Evolutionary conservation across 2,113 vertebrate genomes (phyloP), one percentile per base, ranked within the genome.

Genomic region (Danionella cerebrum): DNA sequence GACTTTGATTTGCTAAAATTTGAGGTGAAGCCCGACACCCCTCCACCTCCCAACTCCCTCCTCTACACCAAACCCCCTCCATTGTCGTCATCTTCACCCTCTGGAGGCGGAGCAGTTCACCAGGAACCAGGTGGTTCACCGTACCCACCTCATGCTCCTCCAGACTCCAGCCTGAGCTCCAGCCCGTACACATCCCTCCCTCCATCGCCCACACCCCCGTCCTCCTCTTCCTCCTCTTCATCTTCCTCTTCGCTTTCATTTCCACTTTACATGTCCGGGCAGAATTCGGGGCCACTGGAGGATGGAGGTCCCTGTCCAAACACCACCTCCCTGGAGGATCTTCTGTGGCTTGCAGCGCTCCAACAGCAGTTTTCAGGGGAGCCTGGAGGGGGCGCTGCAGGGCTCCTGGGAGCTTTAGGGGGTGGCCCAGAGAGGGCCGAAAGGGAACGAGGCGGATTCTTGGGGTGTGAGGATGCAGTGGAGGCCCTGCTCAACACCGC

Each of bases 1-100:
- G 96, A 99, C 86, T 99, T 99, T 78, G 96, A 99, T 77, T 88
- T 99, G 81, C 95, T 99, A 81, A 98, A 99, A 85, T 98, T 99
- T 69, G 96, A 98, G 82, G 93, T 96, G 70, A 98, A 98, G 84
- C 0, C 91, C 69, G 65, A 96, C 79, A 92, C 92, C 0, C 92
- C 94, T 12, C 94, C 93, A 0, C 93, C 90, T 73, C 88, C 91
- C 16, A 85, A 90, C 13, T 87, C 90, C 63, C 93, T 89, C 81
- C 84, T 88, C 0, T 92, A 77, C 85, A 75, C 85, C 42, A 86
- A 88, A 76, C 47, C 80, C n/a, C n/a, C n/a, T n/a, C n/a, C n/a
- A n/a, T n/a, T n/a, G n/a, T n/a, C n/a, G n/a, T n/a, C n/a, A n/a
- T n/a, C n/a, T n/a, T n/a, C n/a, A n/a, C n/a, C n/a, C n/a, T n/a